Evolutionary conservation across 2,888 invertebrate genomes (phyloP), one percentile per base, ranked within the genome.

Genomic region (Agrenia bidenticulata): DNA sequence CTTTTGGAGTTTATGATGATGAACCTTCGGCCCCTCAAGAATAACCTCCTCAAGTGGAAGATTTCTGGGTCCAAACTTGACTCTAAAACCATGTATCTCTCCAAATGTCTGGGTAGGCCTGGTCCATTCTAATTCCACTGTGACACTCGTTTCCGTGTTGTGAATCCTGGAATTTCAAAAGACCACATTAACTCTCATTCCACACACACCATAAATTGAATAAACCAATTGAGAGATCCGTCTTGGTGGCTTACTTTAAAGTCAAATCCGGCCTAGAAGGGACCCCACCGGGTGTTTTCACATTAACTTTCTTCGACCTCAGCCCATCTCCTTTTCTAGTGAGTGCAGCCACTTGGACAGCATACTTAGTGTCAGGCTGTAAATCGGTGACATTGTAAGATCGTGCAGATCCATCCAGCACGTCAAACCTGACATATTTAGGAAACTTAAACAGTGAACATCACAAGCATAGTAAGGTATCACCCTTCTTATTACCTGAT

Each of bases 271-370:
- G 92, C 77, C 90, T 83, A 74, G 90, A 90, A 42, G 94, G 94
- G 61, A 94, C 94, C 73, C 94, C 94, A 61, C 96, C 95, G 27
- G 94, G 94, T 1, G 98, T 99, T 81, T 88, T 89, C 1, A 94
- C 88, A 67, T 87, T 87, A 63, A 89, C 89, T 24, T 93, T 90
- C 67, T 87, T 83, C 79, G 95, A 95, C 73, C 95, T 85, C 80
- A 92, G 90, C 21, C 99, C 99, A 80, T 99, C 98, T 50, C 99
- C 99, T 81, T 94, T 94, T 70, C 95, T 85, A 2, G 98, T 99
- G 68, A 97, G 84, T 0, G 97, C 99, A 0, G 95, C 95, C 65
- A 98, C 94, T 83, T 94, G 92, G 65, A 96, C 89, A 61, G 88
- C 88, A 82, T 99, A 99, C 77, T 88, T 87, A 0, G 98, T 95